A percentile compares a stretch with the other conserved stretches of the same genome.
These are phyloP conservation scores for Anas platyrhynchos DNA, from an alignment of 2,113 vertebrate species.

Conservation along the genomic window DNA sequence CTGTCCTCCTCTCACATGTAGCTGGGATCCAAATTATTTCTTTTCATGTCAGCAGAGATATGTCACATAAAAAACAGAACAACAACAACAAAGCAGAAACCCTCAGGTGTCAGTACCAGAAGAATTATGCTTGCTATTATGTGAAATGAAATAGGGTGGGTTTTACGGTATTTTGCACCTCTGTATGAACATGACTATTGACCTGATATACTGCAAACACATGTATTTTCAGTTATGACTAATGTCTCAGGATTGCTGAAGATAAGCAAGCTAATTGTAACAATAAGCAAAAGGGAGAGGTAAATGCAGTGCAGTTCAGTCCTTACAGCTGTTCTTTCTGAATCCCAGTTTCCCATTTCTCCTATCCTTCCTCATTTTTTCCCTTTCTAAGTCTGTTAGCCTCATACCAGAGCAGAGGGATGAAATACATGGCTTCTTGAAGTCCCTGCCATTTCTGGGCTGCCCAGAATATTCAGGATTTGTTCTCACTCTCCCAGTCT, in stretches of 20 bases:
- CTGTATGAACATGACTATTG: neutral
- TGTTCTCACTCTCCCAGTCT: neutral
- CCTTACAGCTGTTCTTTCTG: neutral
- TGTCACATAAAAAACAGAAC: neutral
- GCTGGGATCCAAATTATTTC: neutral
- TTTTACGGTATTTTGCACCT: neutral
- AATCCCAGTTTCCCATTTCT: neutral
- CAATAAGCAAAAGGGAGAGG: neutral
- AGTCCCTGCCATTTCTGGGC: neutral
- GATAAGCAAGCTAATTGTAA: neutral
- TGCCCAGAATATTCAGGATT: neutral
- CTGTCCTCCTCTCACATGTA: neutral
- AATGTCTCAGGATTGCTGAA: neutral
- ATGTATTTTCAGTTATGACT: neutral
- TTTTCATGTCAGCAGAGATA: neutral
- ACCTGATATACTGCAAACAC: neutral
- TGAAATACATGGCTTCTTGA: neutral
- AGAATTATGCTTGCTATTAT: neutral
- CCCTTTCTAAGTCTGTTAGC: neutral
- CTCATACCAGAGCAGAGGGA: neutral
- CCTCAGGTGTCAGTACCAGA: neutral
- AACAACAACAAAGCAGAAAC: neutral
- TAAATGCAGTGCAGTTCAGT: neutral
- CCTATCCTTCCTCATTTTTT: neutral
- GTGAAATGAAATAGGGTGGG: neutral